A percentile compares a stretch with the other conserved stretches of the same genome.
Conservation (phyloP, 1,140 invertebrate species). For the Apis laboriosa region DNA sequence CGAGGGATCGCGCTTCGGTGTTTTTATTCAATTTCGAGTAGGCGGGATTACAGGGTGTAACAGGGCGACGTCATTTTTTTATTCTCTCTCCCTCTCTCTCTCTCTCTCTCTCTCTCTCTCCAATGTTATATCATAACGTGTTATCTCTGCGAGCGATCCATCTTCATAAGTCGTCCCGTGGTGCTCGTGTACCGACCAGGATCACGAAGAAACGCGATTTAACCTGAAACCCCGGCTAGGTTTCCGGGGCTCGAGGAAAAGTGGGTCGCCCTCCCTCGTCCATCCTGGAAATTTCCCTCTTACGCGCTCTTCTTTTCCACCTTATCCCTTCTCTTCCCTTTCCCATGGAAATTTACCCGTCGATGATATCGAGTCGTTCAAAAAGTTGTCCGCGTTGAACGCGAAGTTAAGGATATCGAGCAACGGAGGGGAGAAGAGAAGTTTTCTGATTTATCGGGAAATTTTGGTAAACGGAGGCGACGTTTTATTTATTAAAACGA, state of each 20-base stretch:
- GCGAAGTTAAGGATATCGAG: not conserved
- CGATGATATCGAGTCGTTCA: not conserved
- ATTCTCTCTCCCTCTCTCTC: not conserved
- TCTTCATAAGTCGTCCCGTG: conserved; percentile 32
- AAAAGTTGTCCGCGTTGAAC: not conserved
- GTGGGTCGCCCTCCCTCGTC: conserved; percentile 3
- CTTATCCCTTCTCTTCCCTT: not conserved
- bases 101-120: not conserved
- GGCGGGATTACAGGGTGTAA: conserved; percentile 1
- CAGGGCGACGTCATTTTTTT: not conserved
- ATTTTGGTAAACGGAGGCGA: not conserved
- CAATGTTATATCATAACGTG: conserved; percentile 15
- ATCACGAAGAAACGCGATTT: conserved; percentile 41
- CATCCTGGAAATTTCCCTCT: conserved; percentile 10
- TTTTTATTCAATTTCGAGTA: conserved; percentile 36
- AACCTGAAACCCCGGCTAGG: conserved; percentile 6
- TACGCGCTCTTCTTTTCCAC: not conserved
- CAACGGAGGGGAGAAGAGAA: not conserved
- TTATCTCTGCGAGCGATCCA: conserved; percentile 33
- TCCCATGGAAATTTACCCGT: not conserved
- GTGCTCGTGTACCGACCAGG: conserved; percentile 8
- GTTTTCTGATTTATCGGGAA: not conserved
- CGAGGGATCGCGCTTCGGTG: not conserved
- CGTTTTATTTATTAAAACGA: not conserved
- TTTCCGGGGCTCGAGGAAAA: conserved; percentile 1